Conservation (phyloP, 2,888 invertebrate species). For the Melinopterus prodromus region DNA sequence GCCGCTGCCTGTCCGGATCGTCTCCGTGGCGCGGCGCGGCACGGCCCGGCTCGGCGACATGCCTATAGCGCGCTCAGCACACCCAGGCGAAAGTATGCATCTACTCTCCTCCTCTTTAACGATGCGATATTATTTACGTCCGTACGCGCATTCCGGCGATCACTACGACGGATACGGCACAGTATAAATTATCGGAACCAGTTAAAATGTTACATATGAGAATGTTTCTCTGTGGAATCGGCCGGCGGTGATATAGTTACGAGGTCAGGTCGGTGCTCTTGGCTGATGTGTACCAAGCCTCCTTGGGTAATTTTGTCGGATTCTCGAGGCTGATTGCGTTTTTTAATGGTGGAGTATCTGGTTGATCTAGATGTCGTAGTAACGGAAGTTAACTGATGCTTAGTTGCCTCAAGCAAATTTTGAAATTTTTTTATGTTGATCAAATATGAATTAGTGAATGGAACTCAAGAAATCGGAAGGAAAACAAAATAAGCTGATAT, state of each 20-base stretch:
- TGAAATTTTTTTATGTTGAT: no score
- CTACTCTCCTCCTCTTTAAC: neutral
- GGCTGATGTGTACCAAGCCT: neutral
- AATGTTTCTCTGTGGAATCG: conserved; percentile 4
- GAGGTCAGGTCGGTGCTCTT: conserved; percentile 4
- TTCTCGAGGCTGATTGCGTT: neutral
- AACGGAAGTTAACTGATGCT: neutral
- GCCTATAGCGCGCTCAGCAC: neutral
- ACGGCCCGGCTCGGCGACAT: neutral
- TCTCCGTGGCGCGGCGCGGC: neutral
- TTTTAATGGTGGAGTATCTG: neutral
- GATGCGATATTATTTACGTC: conserved; percentile 22
- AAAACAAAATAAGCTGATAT: no score
- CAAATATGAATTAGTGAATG: no score
- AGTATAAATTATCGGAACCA: neutral
- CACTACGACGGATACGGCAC: neutral
- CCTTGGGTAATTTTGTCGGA: neutral
- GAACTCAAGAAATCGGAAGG: no score
- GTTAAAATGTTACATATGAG: conserved; percentile 4
- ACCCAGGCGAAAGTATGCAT: conserved; percentile 4
- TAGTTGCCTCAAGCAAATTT: no score
- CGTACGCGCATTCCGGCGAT: neutral
- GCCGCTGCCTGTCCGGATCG: neutral
- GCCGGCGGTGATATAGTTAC: neutral
- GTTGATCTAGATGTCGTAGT: neutral